Conservation (phyloP, 2,888 invertebrate genomes). For the Apocheima hispidaria region DNA sequence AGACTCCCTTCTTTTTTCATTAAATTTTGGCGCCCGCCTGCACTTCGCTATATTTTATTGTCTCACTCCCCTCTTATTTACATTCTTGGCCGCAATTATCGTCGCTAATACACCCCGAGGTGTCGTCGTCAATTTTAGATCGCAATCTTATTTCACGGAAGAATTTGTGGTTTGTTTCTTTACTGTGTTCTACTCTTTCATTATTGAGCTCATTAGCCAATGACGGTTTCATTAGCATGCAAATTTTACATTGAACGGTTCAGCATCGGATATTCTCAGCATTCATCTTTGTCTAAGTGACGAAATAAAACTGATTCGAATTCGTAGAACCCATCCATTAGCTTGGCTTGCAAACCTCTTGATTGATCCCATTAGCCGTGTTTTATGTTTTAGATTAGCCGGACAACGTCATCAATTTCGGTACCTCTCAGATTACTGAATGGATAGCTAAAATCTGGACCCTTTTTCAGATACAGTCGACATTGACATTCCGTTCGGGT, state of each 20-base stretch:
- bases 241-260: conserved; percentile 32
- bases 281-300: conserved; percentile 27
- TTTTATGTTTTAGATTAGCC: conserved; percentile 42
- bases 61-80: conserved; percentile 47
- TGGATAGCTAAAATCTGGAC: conserved; percentile 54
- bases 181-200: conserved; percentile 29
- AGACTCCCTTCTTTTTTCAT: conserved; percentile 61
- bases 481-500: conserved; percentile 75
- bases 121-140: conserved; percentile 39
- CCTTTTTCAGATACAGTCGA: conserved; percentile 69
- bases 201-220: conserved; percentile 36
- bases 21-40: conserved; percentile 66
- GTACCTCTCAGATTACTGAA: conserved; percentile 46
- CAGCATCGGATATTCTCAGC: conserved; percentile 28
- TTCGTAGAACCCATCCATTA: conserved; percentile 35
- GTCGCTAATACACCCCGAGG: conserved; percentile 39
- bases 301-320: conserved; percentile 21
- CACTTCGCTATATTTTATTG: conserved; percentile 50
- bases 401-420: conserved; percentile 41
- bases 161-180: conserved; percentile 40
- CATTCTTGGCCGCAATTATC: conserved; percentile 47
- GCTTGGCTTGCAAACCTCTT: conserved; percentile 35
- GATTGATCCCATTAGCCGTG: conserved; percentile 44
- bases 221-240: too few relatives aligned
- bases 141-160: conserved; percentile 44